phyloP scores from a whole-genome alignment of 2,888 invertebrate genomes.

The Halocaridina rubra region DNA sequence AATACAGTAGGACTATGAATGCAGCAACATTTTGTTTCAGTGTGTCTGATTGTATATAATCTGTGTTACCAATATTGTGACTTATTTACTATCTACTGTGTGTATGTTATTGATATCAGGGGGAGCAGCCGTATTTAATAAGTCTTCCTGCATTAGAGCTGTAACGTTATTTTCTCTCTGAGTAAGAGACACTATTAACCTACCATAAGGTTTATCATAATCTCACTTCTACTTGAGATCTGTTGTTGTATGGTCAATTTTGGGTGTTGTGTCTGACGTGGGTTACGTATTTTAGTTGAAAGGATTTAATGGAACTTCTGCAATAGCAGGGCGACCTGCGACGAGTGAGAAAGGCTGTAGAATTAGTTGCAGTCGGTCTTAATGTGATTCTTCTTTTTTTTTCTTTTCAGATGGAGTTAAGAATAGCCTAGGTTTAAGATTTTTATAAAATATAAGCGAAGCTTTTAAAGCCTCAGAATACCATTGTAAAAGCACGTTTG shows the following conservation, averaged over 20 bases:
- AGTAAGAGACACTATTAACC: constrained; percentile 36
- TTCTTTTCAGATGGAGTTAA: constrained; percentile 40
- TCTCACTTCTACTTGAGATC: constrained; percentile 50
- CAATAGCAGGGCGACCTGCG: constrained; percentile 28
- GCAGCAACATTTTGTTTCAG: neutral
- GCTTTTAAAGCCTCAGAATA: constrained; percentile 2
- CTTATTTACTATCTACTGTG: constrained; percentile 27
- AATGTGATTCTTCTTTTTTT: constrained; percentile 25
- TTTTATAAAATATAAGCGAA: constrained; percentile 16
- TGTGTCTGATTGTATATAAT: neutral
- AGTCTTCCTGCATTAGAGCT: constrained; percentile 47
- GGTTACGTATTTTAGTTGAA: constrained; percentile 45
- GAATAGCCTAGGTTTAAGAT: constrained; percentile 42
- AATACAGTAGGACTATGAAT: constrained; percentile 11
- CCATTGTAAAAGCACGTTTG: constrained; percentile 34
- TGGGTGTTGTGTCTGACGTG: constrained; percentile 57
- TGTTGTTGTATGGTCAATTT: constrained; percentile 56
- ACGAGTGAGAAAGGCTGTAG: constrained; percentile 43
- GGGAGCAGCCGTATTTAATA: constrained; percentile 13
- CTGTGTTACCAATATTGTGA: neutral
- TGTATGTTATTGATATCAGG: constrained; percentile 14
- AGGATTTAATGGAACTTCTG: constrained; percentile 33
- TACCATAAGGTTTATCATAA: constrained; percentile 44
- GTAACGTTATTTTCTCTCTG: neutral
- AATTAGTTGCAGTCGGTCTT: constrained; percentile 48